Percentiles rank a stretch among this genome's conserved stretches.
Conservation (phyloP, 1,140 invertebrate species). For the Aphidius gifuensis region DNA sequence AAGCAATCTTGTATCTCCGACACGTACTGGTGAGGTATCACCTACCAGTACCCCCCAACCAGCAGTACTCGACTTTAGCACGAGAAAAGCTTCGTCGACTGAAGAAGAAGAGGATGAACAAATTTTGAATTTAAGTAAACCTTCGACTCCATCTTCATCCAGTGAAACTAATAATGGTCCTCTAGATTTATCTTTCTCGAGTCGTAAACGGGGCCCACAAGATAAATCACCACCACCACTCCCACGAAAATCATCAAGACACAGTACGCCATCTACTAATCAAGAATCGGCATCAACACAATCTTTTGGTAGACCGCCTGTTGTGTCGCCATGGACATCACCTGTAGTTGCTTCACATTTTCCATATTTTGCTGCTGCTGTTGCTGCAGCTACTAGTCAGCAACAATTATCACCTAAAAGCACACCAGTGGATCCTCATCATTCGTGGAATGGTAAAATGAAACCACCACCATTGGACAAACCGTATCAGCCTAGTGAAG, state of each 20-base stretch:
- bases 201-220: slow-evolving; percentile 69
- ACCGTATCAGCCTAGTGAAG: slow-evolving; percentile 66
- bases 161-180: slow-evolving; percentile 68
- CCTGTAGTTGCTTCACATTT: slow-evolving; percentile 72
- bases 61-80: slow-evolving; percentile 75
- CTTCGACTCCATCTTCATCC: slow-evolving; percentile 53
- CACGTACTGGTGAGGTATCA: slow-evolving; percentile 42
- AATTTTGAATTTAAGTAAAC: slow-evolving; percentile 67
- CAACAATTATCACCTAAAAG: slow-evolving; percentile 68
- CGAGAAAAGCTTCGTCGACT: slow-evolving; percentile 56
- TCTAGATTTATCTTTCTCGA: slow-evolving; percentile 74
- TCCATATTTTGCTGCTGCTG: slow-evolving; percentile 78
- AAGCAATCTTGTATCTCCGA: slow-evolving; percentile 47
- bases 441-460: slow-evolving; percentile 78
- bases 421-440: slow-evolving; percentile 52
- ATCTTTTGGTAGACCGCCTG: slow-evolving; percentile 63
- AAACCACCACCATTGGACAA: slow-evolving; percentile 63
- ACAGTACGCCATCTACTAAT: slow-evolving; percentile 43
- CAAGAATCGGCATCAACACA: slow-evolving; percentile 42
- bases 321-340: slow-evolving; percentile 72
- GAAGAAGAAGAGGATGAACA: slow-evolving; percentile 62
- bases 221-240: slow-evolving; percentile 60
- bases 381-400: slow-evolving; percentile 64
- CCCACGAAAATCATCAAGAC: slow-evolving; percentile 63
- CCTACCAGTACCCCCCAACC: slow-evolving; percentile 53